A percentile compares a stretch with the other conserved stretches of the same genome.
Evolutionary conservation across 2,888 invertebrate genomes (phyloP).

Genomic region (Cordilura impudica): DNA sequence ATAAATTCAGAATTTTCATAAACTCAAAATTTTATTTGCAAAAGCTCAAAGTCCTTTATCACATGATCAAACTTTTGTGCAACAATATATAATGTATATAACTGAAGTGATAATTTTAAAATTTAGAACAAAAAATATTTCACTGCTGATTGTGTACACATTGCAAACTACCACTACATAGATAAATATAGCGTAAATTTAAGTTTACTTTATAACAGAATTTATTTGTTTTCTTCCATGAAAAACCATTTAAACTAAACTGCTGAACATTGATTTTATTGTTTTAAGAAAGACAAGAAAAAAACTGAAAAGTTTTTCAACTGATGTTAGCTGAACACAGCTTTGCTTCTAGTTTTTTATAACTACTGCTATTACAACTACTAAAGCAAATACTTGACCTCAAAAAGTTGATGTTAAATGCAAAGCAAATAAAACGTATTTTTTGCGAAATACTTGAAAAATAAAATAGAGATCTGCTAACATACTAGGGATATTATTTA

Average conservation of each 20-base stretch:
- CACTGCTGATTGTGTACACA: too few species aligned
- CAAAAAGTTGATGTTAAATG: slow-evolving; percentile 17
- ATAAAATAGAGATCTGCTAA: not conserved
- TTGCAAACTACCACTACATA: too few species aligned
- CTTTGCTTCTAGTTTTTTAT: not conserved
- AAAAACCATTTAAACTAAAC: slow-evolving; percentile 8
- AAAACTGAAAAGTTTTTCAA: not conserved
- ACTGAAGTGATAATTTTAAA: too few species aligned
- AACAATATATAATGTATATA: too few species aligned
- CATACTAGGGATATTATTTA: not conserved
- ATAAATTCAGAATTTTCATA: not conserved
- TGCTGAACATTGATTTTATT: slow-evolving; percentile 8
- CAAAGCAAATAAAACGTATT: slow-evolving; percentile 10
- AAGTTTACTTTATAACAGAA: not conserved
- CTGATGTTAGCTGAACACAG: not conserved
- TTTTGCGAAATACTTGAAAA: not conserved
- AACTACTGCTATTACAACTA: not conserved
- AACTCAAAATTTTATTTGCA: too few species aligned
- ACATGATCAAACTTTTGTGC: too few species aligned
- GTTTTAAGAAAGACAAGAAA: not conserved
- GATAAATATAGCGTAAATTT: not conserved
- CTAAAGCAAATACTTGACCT: slow-evolving; percentile 24
- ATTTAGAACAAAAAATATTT: not conserved
- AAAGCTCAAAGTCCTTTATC: too few species aligned
- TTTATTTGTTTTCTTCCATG: not conserved